Evolutionary conservation across 2,113 vertebrate species (phyloP), one percentile per base, ranked within the genome.

Genomic region (Eudorcas thomsonii): DNA sequence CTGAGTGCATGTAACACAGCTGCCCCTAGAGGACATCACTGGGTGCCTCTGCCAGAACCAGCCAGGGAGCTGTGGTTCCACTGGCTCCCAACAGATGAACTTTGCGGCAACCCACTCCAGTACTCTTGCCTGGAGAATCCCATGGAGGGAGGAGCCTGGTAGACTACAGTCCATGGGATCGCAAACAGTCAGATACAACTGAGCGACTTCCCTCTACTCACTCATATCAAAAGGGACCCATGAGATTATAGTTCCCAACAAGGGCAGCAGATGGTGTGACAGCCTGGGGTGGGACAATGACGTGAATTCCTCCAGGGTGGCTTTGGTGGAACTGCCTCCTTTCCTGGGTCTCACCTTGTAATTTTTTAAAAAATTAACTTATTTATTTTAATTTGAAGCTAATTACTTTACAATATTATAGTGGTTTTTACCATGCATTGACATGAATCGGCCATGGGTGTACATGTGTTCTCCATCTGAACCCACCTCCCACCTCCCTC

Each of bases 1-100:
- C 36, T 21, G 21, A 17, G 21, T 50, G 6, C 21, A 19, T 16
- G 5, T 30, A 45, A 64, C 50, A 52, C 13, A 11, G 8, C 19
- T 23, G 16, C 39, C 64, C 52, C 8, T 12, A 85, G 74, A 82
- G 81, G 48, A 25, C 64, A 60, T 10, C 45, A 45, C 5, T 2
- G 15, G 39, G 23, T 4, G 1, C 28, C 23, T 43, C 39, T 80
- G 33, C 54, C 14, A 11, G 60, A 36, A 43, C 67, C 15, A 36
- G 43, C 5, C 45, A 21, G 1, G 5, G 48, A 4, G 30, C 33
- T 0, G 1, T 10, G n/a, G 5, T 19, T 87, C 88, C n/a, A 19
- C 7, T 1, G 33, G 17, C 7, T 59, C 45, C 48, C 39, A 86
- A 28, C 25, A 88, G 9, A 48, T n/a, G 54, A 16, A 9, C 13